Evolutionary conservation across 2,888 invertebrate species (phyloP).

Genomic region (Didymodactylos carnosus): DNA sequence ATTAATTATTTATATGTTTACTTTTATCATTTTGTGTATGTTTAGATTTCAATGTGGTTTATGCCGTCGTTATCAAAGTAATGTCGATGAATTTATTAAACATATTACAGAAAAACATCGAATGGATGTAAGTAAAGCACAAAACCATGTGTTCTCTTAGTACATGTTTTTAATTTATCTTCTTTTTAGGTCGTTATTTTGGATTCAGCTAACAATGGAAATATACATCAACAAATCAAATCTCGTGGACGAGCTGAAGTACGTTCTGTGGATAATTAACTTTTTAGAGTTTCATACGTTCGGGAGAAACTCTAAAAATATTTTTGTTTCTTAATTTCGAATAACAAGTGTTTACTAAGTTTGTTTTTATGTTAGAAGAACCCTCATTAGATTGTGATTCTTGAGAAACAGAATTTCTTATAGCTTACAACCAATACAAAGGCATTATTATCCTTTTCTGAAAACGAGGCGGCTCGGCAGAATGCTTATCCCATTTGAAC

Average conservation of each 20-base stretch:
- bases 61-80: slow-evolving; percentile 2
- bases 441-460: too few relatives aligned
- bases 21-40: too few relatives aligned
- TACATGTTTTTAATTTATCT: background rate
- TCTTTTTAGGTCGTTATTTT: background rate
- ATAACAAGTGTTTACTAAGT: too few relatives aligned
- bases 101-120: slow-evolving; percentile 9
- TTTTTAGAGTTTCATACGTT: background rate
- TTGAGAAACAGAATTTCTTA: too few relatives aligned
- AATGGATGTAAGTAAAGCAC: slow-evolving; percentile 11
- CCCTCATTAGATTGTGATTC: too few relatives aligned
- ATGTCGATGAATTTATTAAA: slow-evolving; percentile 5
- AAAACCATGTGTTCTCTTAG: too few relatives aligned
- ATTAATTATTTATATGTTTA: background rate
- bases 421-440: too few relatives aligned
- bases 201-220: background rate
- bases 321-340: too few relatives aligned
- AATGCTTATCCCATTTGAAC: too few relatives aligned
- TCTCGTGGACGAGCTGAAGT: background rate
- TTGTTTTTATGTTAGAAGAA: too few relatives aligned
- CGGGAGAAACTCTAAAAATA: too few relatives aligned
- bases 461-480: too few relatives aligned
- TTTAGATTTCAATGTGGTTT: slow-evolving; percentile 9
- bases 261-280: background rate
- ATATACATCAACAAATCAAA: background rate